A percentile compares a stretch with the other conserved stretches of the same genome.
phyloP scores from a whole-genome alignment of 2,888 invertebrate genomes.

The Papilio gigon region DNA sequence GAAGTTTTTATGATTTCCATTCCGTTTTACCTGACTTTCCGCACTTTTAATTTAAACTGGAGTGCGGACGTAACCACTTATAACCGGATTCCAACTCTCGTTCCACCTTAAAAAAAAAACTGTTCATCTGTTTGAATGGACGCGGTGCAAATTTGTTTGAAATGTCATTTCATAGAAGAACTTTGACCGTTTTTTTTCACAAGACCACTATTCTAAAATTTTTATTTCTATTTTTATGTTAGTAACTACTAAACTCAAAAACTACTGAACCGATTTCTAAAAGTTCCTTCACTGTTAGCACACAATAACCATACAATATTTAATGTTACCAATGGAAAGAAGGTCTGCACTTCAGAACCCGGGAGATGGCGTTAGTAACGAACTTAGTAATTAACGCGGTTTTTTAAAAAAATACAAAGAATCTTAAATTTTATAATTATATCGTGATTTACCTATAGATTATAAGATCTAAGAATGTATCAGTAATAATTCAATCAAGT shows the following conservation, averaged over 20 bases:
- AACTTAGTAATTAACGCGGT: background rate
- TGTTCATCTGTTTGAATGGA: conserved; percentile 2
- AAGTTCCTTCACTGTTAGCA: background rate
- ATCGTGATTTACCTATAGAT: background rate
- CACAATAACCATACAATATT: too few relatives aligned
- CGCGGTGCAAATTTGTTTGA: conserved; percentile 3
- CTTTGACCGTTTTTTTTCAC: background rate
- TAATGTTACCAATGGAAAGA: too few relatives aligned
- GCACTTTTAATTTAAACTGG: conserved; percentile 29
- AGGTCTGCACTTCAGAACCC: too few relatives aligned
- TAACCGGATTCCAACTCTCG: conserved; percentile 14
- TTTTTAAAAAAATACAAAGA: background rate
- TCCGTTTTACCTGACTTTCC: conserved; percentile 27
- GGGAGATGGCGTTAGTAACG: too few relatives aligned
- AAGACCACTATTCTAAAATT: background rate
- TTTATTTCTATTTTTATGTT: background rate
- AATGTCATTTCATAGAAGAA: conserved; percentile 10
- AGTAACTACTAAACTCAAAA: background rate
- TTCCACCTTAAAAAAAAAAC: conserved; percentile 13
- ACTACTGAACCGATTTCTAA: background rate
- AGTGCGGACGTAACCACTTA: conserved; percentile 29
- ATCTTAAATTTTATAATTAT: background rate
- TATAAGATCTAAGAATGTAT: background rate
- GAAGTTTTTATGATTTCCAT: conserved; percentile 12
- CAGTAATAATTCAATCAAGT: conserved; percentile 17